Percentiles rank a stretch among this genome's conserved stretches.
Evolutionary conservation across 2,797 vertebrate genomes (phyloP).

Genomic region (Syngnathus rostellatus): DNA sequence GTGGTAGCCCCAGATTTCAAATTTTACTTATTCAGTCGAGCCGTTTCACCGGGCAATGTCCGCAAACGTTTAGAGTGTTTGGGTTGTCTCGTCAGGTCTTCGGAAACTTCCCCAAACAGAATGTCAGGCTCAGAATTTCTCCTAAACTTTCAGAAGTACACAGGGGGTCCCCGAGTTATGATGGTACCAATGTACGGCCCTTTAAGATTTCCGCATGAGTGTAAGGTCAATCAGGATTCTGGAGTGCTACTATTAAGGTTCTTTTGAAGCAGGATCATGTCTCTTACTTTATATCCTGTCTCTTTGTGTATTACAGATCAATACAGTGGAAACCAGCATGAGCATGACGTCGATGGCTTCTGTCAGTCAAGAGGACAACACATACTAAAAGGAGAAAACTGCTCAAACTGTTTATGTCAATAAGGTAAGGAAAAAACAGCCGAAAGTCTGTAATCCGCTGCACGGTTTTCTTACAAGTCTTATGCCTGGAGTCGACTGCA

Average conservation of each 20-base stretch:
- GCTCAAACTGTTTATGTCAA: not conserved
- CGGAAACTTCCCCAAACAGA: not conserved
- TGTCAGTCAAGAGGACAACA: not conserved
- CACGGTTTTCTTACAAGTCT: conserved; percentile 14
- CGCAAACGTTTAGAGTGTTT: conserved; percentile 3
- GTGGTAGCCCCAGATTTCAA: conserved; percentile 21
- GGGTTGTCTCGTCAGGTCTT: not conserved
- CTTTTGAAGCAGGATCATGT: not conserved
- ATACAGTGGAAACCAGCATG: not conserved
- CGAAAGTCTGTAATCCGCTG: conserved; percentile 7
- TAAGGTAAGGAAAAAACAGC: not conserved
- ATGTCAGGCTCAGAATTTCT: not conserved
- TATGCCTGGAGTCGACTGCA: conserved; percentile 11
- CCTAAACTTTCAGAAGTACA: not conserved
- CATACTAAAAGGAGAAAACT: not conserved
- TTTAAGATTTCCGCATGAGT: too few relatives aligned
- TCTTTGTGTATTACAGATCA: not conserved
- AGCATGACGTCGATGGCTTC: not conserved
- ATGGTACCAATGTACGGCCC: not conserved
- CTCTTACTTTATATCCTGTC: not conserved
- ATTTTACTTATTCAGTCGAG: conserved; percentile 14
- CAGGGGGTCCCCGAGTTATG: not conserved
- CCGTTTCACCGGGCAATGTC: conserved; percentile 13
- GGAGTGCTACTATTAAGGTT: too few relatives aligned
- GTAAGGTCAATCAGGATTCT: too few relatives aligned